These are phyloP conservation scores for Pachydiplax longipennis DNA, from an alignment of 2,888 invertebrate genomes.

Conservation along the genomic window DNA sequence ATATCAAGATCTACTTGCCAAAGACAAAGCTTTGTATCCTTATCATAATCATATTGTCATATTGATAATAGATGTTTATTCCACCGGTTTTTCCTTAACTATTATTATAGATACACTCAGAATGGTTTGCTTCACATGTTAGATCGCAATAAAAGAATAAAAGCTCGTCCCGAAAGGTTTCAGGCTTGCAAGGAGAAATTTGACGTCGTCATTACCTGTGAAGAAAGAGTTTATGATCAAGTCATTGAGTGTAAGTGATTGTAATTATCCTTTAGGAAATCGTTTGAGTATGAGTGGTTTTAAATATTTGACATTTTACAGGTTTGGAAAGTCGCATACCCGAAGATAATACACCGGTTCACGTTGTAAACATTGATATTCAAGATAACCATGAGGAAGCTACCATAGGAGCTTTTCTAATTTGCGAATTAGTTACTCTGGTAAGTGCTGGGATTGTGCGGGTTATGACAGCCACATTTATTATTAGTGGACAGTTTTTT, in stretches of 20 bases:
- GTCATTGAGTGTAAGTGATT: slow-evolving; percentile 81
- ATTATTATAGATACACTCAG: slow-evolving; percentile 82
- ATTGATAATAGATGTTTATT: background rate
- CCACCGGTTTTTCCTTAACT: background rate
- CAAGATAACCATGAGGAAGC: slow-evolving; percentile 99
- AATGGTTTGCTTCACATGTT: slow-evolving; percentile 98
- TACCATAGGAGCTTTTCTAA: slow-evolving; percentile 96
- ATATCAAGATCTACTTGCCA: slow-evolving; percentile 87
- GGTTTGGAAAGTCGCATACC: slow-evolving; percentile 78
- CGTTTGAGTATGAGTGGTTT: background rate
- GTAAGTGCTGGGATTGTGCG: slow-evolving; percentile 61
- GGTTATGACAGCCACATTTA: too few species aligned
- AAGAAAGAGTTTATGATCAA: slow-evolving; percentile 98
- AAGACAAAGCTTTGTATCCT: slow-evolving; percentile 90
- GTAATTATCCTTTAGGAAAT: background rate
- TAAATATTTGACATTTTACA: slow-evolving; percentile 45
- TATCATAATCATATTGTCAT: slow-evolving; percentile 48
- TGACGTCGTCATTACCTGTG: slow-evolving; percentile 95
- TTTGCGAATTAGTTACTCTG: slow-evolving; percentile 93
- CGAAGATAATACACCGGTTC: slow-evolving; percentile 85
- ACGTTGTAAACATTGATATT: slow-evolving; percentile 98
- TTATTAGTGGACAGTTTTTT: background rate
- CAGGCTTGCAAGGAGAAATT: slow-evolving; percentile 89
- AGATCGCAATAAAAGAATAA: slow-evolving; percentile 95
- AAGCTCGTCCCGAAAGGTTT: slow-evolving; percentile 92